These are phyloP conservation scores for Chrysolina haemoptera DNA, from an alignment of 2,888 invertebrate species.

Conservation along the genomic window DNA sequence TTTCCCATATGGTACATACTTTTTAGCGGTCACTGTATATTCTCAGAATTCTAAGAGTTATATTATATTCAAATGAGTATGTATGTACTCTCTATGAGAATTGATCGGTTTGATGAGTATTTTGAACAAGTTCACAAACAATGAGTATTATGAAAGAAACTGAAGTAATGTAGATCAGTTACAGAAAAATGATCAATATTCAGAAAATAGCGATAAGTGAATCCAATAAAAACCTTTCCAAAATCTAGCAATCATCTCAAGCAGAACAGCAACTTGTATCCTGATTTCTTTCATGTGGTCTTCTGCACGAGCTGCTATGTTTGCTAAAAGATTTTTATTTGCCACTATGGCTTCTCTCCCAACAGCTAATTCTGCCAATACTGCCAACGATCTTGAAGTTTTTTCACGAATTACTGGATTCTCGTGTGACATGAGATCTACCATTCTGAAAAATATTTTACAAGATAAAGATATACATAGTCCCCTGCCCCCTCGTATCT, in stretches of 20 bases:
- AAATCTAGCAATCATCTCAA: slow-evolving; percentile 66
- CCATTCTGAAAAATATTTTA: slow-evolving; percentile 61
- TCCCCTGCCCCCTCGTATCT: too few relatives aligned
- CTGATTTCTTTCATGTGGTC: slow-evolving; percentile 65
- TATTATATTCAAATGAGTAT: too few relatives aligned
- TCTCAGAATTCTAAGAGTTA: too few relatives aligned
- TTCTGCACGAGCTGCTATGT: slow-evolving; percentile 62
- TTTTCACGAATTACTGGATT: slow-evolving; percentile 65
- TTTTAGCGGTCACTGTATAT: too few relatives aligned
- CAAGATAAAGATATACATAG: too few relatives aligned
- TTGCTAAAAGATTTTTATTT: slow-evolving; percentile 62
- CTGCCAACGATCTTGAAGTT: slow-evolving; percentile 64
- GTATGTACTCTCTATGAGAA: too few relatives aligned
- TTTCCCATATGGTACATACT: too few relatives aligned
- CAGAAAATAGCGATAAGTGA: not conserved
- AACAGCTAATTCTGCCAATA: slow-evolving; percentile 64
- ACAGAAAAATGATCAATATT: too few relatives aligned
- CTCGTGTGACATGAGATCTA: slow-evolving; percentile 62
- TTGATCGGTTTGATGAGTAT: too few relatives aligned
- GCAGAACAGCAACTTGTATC: slow-evolving; percentile 64
- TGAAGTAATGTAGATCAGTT: too few relatives aligned
- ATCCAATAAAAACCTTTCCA: slow-evolving; percentile 61
- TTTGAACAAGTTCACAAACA: too few relatives aligned
- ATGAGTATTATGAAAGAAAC: too few relatives aligned
- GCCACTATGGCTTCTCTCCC: slow-evolving; percentile 67